These are phyloP conservation scores for Tachuris rubrigastra DNA, from an alignment of 2,113 vertebrate species.

Conservation along the genomic window DNA sequence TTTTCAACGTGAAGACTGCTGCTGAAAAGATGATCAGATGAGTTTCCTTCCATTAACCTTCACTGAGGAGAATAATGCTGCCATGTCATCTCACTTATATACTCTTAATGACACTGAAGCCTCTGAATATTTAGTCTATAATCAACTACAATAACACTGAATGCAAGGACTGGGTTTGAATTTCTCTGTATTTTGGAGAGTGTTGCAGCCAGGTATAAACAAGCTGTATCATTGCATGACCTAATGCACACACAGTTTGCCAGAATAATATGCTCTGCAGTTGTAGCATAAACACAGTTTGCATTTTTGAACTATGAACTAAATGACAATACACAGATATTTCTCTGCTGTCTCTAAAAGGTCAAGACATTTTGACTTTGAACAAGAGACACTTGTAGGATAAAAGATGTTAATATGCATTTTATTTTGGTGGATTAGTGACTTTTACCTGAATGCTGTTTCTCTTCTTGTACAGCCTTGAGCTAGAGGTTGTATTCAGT, in stretches of 20 bases:
- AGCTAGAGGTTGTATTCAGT: neutral
- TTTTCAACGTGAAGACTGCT: neutral
- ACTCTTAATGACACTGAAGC: neutral
- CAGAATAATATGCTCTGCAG: neutral
- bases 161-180: neutral
- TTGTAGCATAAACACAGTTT: neutral
- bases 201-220: neutral
- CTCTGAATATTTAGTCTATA: conserved; percentile 55
- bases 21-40: conserved; percentile 39
- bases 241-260: neutral
- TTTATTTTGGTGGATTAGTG: neutral
- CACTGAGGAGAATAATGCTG: conserved; percentile 20
- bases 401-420: neutral
- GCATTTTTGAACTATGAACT: neutral
- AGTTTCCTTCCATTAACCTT: conserved; percentile 63
- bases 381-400: neutral
- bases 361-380: neutral
- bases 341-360: neutral
- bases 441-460: neutral
- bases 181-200: neutral
- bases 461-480: neutral
- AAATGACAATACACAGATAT: neutral
- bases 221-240: neutral
- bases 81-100: conserved; percentile 35
- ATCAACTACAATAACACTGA: conserved; percentile 29